Conservation (phyloP, 2,888 invertebrate genomes). For the Xestia c-nigrum region DNA sequence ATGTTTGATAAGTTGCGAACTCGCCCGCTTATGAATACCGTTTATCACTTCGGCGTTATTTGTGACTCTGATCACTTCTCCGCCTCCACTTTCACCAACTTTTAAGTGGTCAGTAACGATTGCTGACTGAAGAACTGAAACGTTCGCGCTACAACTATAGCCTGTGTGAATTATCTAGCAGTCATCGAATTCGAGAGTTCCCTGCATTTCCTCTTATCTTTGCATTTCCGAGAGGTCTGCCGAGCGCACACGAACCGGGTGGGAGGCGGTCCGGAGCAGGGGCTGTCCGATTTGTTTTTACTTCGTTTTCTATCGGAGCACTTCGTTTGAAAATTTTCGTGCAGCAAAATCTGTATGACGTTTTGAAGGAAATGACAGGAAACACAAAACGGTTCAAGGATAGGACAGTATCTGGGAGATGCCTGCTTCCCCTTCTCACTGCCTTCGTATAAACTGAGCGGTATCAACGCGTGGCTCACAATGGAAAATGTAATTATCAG, state of each 20-base stretch:
- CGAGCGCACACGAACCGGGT: background rate
- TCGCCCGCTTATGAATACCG: conserved; percentile 10
- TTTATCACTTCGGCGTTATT: conserved; percentile 17
- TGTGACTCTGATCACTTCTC: background rate
- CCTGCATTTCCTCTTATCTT: conserved; percentile 17
- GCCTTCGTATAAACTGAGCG: background rate
- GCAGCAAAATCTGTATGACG: conserved; percentile 22
- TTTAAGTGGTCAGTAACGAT: conserved; percentile 18
- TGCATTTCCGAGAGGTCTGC: conserved; percentile 3
- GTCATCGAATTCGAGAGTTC: conserved; percentile 1
- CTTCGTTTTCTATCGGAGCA: no score
- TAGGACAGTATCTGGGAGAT: background rate
- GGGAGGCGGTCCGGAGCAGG: background rate
- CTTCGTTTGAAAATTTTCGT: background rate
- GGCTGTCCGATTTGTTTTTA: no score
- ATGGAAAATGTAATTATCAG: conserved; percentile 55
- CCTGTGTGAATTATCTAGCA: conserved; percentile 4
- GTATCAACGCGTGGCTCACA: no score
- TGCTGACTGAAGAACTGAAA: conserved; percentile 1
- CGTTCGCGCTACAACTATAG: conserved; percentile 25
- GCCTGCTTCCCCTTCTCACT: no score
- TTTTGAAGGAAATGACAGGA: conserved; percentile 12
- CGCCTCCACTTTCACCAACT: conserved; percentile 9
- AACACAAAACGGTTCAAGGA: conserved; percentile 26
- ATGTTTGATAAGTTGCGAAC: conserved; percentile 11